A percentile compares a stretch with the other conserved stretches of the same genome.
These are phyloP conservation scores for Drosophila engyochracea DNA, from an alignment of 2,888 invertebrate species.

Conservation along the genomic window DNA sequence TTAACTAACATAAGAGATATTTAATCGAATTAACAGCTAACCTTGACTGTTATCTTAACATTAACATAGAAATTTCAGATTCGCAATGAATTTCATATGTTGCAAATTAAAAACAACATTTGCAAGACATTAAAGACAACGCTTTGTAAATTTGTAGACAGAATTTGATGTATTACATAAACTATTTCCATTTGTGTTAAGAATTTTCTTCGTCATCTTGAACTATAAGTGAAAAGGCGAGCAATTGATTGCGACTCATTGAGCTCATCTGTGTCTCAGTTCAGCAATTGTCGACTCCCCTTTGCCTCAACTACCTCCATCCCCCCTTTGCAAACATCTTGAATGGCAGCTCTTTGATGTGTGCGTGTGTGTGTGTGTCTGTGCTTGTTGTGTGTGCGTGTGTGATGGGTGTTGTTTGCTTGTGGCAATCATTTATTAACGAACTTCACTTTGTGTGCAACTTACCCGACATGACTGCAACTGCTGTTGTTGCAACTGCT, in stretches of 20 bases:
- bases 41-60: not conserved
- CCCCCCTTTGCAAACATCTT: slow-evolving; percentile 62
- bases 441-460: slow-evolving; percentile 37
- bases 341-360: slow-evolving; percentile 56
- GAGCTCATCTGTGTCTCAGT: slow-evolving; percentile 41
- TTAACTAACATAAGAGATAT: not conserved
- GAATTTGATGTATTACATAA: not conserved
- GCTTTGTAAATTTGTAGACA: not conserved
- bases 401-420: slow-evolving; percentile 1
- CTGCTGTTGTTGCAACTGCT: slow-evolving; percentile 42
- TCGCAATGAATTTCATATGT: not conserved
- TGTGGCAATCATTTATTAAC: slow-evolving; percentile 29
- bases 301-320: not conserved
- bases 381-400: not conserved
- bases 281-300: slow-evolving; percentile 11
- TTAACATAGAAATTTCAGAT: not conserved
- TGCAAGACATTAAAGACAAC: not conserved
- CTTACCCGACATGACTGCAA: slow-evolving; percentile 80
- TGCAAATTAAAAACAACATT: not conserved
- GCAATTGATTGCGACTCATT: slow-evolving; percentile 54
- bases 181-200: slow-evolving; percentile 8
- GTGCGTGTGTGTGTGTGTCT: slow-evolving; percentile 2
- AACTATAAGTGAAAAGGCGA: slow-evolving; percentile 32
- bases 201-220: slow-evolving; percentile 10
- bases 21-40: not conserved